Evolutionary conservation across 2,888 invertebrate genomes (phyloP).

Genomic region (Prostheceraeus crozeri): DNA sequence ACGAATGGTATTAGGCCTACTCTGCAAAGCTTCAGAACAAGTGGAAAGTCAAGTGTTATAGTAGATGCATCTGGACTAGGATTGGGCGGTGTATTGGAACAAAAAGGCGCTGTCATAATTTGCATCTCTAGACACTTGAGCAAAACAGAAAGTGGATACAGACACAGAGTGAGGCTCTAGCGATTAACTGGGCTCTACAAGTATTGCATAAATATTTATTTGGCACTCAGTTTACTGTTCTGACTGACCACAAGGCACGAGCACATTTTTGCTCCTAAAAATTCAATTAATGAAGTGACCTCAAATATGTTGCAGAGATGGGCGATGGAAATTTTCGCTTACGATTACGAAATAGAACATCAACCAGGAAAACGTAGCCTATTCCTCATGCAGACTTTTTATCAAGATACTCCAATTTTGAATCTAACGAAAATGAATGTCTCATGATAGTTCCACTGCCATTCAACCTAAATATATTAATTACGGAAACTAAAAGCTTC

Average conservation of each 20-base stretch:
- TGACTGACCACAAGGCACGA: constrained; percentile 21
- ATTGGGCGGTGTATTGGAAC: constrained; percentile 23
- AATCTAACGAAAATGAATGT: no score
- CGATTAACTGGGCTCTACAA: constrained; percentile 21
- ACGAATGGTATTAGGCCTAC: neutral
- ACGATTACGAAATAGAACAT: constrained; percentile 12
- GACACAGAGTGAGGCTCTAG: constrained; percentile 21
- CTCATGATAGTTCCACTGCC: no score
- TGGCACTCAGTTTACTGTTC: constrained; percentile 16
- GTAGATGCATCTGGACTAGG: constrained; percentile 9
- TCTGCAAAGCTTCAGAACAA: constrained; percentile 3
- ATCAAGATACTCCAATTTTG: no score
- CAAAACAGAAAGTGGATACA: constrained; percentile 20
- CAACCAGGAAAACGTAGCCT: constrained; percentile 12
- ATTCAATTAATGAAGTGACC: constrained; percentile 5
- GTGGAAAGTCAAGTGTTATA: neutral
- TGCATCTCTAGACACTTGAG: neutral
- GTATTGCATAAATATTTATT: constrained; percentile 20
- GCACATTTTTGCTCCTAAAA: constrained; percentile 3
- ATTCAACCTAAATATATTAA: constrained; percentile 11
- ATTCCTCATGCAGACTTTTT: constrained; percentile 19
- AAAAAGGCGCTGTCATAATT: constrained; percentile 24
- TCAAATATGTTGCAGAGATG: constrained; percentile 25
- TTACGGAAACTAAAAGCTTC: constrained; percentile 9
- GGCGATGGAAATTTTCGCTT: constrained; percentile 18